Evolutionary conservation across 2,888 invertebrate genomes (phyloP), one percentile per base, ranked within the genome.

Genomic region (Baccha elongata): DNA sequence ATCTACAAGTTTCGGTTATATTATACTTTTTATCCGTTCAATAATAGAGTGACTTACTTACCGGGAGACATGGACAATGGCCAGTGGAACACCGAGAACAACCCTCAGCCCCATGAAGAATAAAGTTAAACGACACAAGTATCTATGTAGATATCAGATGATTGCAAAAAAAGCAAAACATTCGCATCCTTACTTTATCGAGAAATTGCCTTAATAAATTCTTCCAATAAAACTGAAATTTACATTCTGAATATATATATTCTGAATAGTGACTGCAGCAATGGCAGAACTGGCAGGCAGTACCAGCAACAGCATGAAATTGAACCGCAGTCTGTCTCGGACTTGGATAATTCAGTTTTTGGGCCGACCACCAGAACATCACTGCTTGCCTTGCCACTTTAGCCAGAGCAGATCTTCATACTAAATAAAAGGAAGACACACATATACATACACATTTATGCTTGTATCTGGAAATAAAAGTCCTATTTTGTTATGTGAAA

Each of bases 211-310:
- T 67, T 19, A 83, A 76, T 76, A 76, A 83, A 83, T 83, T 68
- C 64, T 55, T 62, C 15, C 62, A 83, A 83, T 83, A 83, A 76
- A 83, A 71, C 53, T 76, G 53, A 72, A 83, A 76, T 83, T 83
- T 72, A 76, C 76, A 83, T 83, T 60, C 60, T 17, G 52, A n/a
- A 55, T 65, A 72, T 72, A n/a, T 21, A 40, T 37, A 52, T 67
- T 60, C 48, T 58, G 55, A 53, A 44, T 72, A 35, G 17, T 11
- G 44, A 64, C 37, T 72, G 65, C 58, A 67, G 48, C 17, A 42
- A 21, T 21, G 29, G 44, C 60, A n/a, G 37, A 58, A 23, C 15
- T 23, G 23, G 23, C 37, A 40, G n/a, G 44, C n/a, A n/a, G 44
- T 29, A 65, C 26, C 58, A 74, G 75, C 75, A 74, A 53, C 71